Base-by-base conservation (phyloP, 2,113 vertebrate species). In the Neodontobutis hainanensis region DNA sequence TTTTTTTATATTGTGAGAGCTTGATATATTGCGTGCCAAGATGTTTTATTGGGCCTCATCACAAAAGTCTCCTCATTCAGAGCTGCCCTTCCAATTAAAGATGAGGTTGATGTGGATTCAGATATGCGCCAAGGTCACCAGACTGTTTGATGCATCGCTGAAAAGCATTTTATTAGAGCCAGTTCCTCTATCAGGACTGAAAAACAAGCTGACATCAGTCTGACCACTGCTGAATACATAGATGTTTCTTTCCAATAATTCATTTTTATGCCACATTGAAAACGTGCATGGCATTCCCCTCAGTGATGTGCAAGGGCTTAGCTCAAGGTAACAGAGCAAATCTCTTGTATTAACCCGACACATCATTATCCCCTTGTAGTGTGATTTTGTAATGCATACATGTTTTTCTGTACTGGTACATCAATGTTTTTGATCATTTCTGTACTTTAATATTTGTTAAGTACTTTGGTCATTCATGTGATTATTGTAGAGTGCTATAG, bases 41-140 rank as follows among this genome's bases (percentile, higher is more conserved):
- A 42, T 46, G 48, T 62, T 87, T 80, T 47, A 72, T 61, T 1
- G 32, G 44, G 2, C 32, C 49, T 43, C 70, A 67, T 70, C 15
- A 77, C 48, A 48, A 49, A 77, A 67, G 56, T 57, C 52, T 71
- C 47, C 50, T 71, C 70, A 68, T 82, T 40, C 63, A 78, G 34
- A 53, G 38, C 63, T 55, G 68, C 48, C 36, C 34, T 11, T 2
- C 56, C 78, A 83, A 76, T 86, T 80, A 85, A 73, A 48, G 74
- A 69, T 5, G 64, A 45, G 75, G 72, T 38, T 62, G 81, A 89
- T 84, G 76, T 56, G 50, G 65, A 83, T 71, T 67, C 71, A 78
- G 85, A 89, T 89, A 84, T 11, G 6, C 15, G 53, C 44, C 87
- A 85, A 84, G 87, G 83, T 87, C 84, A 74, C 48, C 61, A 5